Conservation (phyloP, 1,140 invertebrate species). For the Psilanteris sp. region DNA sequence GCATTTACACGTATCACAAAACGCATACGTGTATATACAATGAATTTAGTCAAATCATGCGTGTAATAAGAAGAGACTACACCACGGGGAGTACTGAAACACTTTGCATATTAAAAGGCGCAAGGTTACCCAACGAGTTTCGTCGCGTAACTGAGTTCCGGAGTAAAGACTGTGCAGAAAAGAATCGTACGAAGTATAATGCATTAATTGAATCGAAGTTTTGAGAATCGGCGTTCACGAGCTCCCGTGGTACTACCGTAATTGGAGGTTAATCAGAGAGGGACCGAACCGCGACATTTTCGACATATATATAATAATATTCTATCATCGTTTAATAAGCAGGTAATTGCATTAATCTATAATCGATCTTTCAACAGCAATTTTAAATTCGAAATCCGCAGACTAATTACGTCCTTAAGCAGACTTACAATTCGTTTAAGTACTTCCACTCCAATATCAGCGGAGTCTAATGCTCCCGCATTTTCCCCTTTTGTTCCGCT, state of each 20-base stretch:
- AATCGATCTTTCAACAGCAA: constrained; percentile 66
- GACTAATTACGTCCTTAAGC: constrained; percentile 73
- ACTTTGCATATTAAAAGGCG: constrained; percentile 76
- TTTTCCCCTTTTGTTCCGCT: constrained; percentile 41
- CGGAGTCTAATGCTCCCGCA: constrained; percentile 37
- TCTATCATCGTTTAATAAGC: constrained; percentile 1
- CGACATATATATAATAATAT: neutral
- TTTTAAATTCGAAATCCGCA: constrained; percentile 64
- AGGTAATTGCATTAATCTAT: constrained; percentile 75
- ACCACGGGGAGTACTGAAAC: constrained; percentile 51
- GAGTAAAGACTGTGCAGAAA: constrained; percentile 15
- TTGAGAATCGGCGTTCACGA: constrained; percentile 45
- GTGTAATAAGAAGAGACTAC: constrained; percentile 59
- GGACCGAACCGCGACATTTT: constrained; percentile 29
- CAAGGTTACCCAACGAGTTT: constrained; percentile 59
- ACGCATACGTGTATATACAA: constrained; percentile 40
- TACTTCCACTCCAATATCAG: constrained; percentile 33
- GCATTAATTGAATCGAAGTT: constrained; percentile 62
- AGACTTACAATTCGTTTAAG: constrained; percentile 46
- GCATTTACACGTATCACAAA: constrained; percentile 44
- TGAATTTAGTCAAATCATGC: constrained; percentile 57
- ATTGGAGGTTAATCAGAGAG: constrained; percentile 64
- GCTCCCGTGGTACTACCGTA: constrained; percentile 52
- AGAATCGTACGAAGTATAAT: constrained; percentile 51
- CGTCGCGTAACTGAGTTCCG: constrained; percentile 17